Evolutionary conservation across 2,113 vertebrate species (phyloP), one percentile per base, ranked within the genome.

Genomic region (Macquaria australasica): DNA sequence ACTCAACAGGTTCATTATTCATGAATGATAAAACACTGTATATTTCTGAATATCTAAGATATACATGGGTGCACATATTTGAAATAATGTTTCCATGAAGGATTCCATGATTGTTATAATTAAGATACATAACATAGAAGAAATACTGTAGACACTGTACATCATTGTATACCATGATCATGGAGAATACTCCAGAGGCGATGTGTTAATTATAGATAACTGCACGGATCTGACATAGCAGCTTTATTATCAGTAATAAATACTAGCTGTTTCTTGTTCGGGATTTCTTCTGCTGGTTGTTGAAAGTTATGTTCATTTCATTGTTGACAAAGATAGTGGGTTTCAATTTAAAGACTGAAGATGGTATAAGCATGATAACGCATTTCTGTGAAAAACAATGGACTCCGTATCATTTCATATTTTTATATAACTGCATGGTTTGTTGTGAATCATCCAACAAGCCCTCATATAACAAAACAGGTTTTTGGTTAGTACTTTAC

Each of bases 221-320:
- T 20, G 43, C 43, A 60, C 20, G 2, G 51, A 23, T 70, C 8
- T 60, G 9, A 28, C 23, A 51, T 8, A n/a, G 45, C 53, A 31
- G 62, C 68, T 64, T 84, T 25, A 69, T 84, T 70, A 21, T 59
- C 58, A 37, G 16, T 59, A 71, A 80, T 73, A 84, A 72, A 83
- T 83, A 76, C 20, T 6, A 5, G 41, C 20, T 25, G 4, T 39
- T 71, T 45, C 15, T 50, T 34, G 34, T 28, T 55, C 8, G 15
- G n/a, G 53, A 20, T 67, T 66, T 34, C 21, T 16, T 60, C 51
- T 1, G 15, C 43, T 67, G 31, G 41, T 37, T 70, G 25, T 18
- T 8, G 63, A 23, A 53, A 11, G 4, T 56, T 53, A 14, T 59
- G 41, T 67, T 51, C 0, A 5, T n/a, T 72, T 28, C 39, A 58